A percentile compares a stretch with the other conserved stretches of the same genome.
phyloP scores from a whole-genome alignment of 1,140 invertebrate species.

The Drosophila takahashii region DNA sequence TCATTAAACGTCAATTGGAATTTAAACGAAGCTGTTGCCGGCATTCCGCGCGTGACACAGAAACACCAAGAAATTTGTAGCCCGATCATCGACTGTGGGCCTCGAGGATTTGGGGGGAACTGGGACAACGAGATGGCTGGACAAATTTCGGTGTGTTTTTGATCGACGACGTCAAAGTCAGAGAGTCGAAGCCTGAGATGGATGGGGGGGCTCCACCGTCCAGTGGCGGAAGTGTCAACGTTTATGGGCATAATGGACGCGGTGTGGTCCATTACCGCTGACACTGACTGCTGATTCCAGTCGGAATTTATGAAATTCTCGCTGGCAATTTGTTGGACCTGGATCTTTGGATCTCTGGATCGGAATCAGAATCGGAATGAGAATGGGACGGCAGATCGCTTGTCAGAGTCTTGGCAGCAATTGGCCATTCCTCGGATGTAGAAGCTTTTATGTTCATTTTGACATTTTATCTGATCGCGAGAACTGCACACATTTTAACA shows the following conservation, averaged over 20 bases:
- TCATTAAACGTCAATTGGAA: slow-evolving; percentile 82
- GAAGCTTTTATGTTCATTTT: slow-evolving; percentile 85
- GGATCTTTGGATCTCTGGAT: neutral
- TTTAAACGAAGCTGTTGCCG: slow-evolving; percentile 81
- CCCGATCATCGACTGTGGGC: slow-evolving; percentile 4
- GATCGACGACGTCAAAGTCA: slow-evolving; percentile 68
- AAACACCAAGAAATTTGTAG: slow-evolving; percentile 82
- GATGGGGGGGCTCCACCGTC: neutral
- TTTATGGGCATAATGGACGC: slow-evolving; percentile 82
- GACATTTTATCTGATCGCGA: slow-evolving; percentile 85
- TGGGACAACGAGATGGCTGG: slow-evolving; percentile 47
- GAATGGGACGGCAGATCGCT: slow-evolving; percentile 28
- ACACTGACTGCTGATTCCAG: slow-evolving; percentile 65
- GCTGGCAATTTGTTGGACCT: slow-evolving; percentile 68
- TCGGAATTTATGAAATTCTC: slow-evolving; percentile 77
- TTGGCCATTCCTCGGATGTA: slow-evolving; percentile 84
- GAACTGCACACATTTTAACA: slow-evolving; percentile 84
- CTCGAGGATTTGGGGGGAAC: neutral
- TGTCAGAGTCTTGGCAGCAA: slow-evolving; percentile 57
- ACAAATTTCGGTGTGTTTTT: slow-evolving; percentile 78
- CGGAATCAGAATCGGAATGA: slow-evolving; percentile 2
- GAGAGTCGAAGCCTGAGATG: slow-evolving; percentile 25
- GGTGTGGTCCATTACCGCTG: slow-evolving; percentile 76
- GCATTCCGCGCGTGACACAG: slow-evolving; percentile 80
- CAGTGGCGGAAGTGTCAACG: slow-evolving; percentile 77